Evolutionary conservation across 37 sponge, comb jelly and placozoan species (phyloP), one percentile per base, ranked within the genome.

Genomic region (Mnemiopsis leidyi): DNA sequence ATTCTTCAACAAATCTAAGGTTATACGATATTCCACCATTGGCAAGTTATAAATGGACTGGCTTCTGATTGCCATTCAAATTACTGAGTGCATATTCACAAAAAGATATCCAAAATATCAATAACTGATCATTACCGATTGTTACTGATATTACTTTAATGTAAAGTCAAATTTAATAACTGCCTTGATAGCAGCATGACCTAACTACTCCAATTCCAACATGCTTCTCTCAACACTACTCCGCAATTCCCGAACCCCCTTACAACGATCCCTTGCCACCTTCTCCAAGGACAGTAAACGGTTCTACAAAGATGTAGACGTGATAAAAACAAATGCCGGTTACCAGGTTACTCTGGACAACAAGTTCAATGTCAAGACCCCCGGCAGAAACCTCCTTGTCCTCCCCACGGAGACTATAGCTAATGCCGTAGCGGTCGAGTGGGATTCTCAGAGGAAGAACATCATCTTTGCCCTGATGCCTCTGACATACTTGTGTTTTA

Each of bases 381-480:
- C 82, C 23, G 3, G 18, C 35, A 30, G 38, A 23, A 82, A 82
- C 38, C 36, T 36, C 1, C 36, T 82, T 5, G 38, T 82, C 30
- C 36, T 82, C 23, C 82, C 82, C 23, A 82, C 82, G 23, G 82
- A 82, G 38, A 30, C 21, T 13, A 34, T 82, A 23, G 82, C 82
- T 35, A 82, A 82, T 30, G 82, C 82, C 7, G 82, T 82, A 30
- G 82, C 82, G 1, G 38, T 82, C 9, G 82, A 82, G 23, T 82
- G 82, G 82, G 82, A 82, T 23, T 79, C 21, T 2, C 90, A 85
- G 48, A 85, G 29, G 25, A 61, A 85, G 0, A 85, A 39, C 36
- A 85, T 85, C 48, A 85, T 39, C 25, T 85, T 85, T 85, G 90
- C 40, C 61, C 23, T 39, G 28, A 85, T 85, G 90, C 90, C 90